These are phyloP conservation scores for Nomada flava DNA, from an alignment of 2,888 invertebrate genomes.

Conservation along the genomic window DNA sequence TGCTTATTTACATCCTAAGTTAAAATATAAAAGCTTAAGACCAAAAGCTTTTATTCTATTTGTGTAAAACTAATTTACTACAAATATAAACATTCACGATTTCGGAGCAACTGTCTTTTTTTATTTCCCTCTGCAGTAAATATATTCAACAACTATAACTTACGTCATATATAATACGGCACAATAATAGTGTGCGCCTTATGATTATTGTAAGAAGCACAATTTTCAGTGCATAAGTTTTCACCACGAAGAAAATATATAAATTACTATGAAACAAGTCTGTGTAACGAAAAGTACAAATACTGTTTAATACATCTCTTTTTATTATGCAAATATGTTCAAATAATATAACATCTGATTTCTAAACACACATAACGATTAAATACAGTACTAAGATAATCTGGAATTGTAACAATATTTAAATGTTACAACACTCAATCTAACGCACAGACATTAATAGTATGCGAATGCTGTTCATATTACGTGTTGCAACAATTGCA, in stretches of 20 bases:
- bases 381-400: slow-evolving; percentile 32
- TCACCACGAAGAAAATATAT: too few relatives aligned
- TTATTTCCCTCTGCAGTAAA: slow-evolving; percentile 26
- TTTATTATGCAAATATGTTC: slow-evolving; percentile 61
- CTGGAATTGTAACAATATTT: slow-evolving; percentile 37
- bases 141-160: slow-evolving; percentile 13
- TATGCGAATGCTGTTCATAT: slow-evolving; percentile 32
- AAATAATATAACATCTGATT: slow-evolving; percentile 50
- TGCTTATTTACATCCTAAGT: slow-evolving; percentile 69
- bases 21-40: slow-evolving; percentile 60
- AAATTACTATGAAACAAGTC: neutral
- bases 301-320: slow-evolving; percentile 33
- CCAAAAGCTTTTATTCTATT: slow-evolving; percentile 72
- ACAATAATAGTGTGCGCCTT: neutral
- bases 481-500: slow-evolving; percentile 3
- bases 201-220: neutral
- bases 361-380: slow-evolving; percentile 39
- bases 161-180: neutral
- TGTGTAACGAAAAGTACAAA: slow-evolving; percentile 12
- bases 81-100: slow-evolving; percentile 76
- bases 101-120: slow-evolving; percentile 42
- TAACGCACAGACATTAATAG: slow-evolving; percentile 30
- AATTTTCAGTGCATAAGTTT: neutral
- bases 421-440: slow-evolving; percentile 38
- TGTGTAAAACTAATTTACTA: slow-evolving; percentile 76